Evolutionary conservation across 2,113 vertebrate genomes (phyloP).

Genomic region (Scomber colias): DNA sequence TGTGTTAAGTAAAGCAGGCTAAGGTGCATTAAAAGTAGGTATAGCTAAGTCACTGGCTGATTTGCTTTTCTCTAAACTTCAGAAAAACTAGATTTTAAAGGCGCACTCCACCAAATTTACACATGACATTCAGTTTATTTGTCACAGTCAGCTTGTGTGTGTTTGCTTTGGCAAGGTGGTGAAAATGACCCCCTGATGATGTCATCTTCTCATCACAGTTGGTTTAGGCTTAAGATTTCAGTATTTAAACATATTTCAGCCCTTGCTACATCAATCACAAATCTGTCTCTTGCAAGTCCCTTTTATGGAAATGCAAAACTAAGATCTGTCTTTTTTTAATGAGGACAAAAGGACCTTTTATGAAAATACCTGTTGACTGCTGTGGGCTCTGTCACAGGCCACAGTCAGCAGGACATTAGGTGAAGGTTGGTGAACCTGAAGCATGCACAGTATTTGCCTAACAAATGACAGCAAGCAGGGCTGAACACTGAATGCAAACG

Average conservation of each 20-base stretch:
- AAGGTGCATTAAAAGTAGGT: not conserved
- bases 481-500: conserved; percentile 69
- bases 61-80: not conserved
- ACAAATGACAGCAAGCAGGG: conserved; percentile 70
- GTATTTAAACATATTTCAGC: not conserved
- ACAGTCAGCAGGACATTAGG: conserved; percentile 34
- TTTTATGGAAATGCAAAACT: not conserved
- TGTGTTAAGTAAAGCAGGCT: conserved; percentile 3
- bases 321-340: not conserved
- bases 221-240: no score
- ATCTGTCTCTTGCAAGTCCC: not conserved
- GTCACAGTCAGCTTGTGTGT: no score
- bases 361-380: not conserved
- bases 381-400: not conserved
- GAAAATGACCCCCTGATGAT: no score
- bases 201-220: no score
- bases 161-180: no score
- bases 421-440: conserved; percentile 44
- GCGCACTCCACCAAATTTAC: no score
- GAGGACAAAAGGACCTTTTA: not conserved
- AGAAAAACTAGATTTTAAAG: not conserved
- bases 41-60: not conserved
- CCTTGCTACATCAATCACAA: not conserved
- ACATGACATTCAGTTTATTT: no score
- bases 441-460: conserved; percentile 71